Base-by-base conservation (phyloP, 2,888 invertebrate species). In the Rhogogaster chlorosoma region DNA sequence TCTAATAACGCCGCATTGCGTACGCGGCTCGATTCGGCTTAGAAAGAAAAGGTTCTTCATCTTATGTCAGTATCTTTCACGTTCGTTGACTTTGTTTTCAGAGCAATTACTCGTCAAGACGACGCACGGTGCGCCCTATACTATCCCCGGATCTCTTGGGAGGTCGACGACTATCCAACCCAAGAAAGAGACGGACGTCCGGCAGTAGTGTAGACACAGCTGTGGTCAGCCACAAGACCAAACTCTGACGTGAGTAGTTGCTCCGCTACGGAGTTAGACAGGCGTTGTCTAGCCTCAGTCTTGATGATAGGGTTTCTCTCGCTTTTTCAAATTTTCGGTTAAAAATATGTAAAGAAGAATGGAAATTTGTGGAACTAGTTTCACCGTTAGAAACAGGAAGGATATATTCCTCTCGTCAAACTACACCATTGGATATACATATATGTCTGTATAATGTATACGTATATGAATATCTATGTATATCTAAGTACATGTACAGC, bases 171-270 rank as follows among this genome's bases (percentile, higher is more conserved):
- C 49, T 53, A 32, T 83, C 53, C 42, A 38, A 42, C 29, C 61
- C 83, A 77, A 75, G 86, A 82, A 61, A 57, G 64, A 83, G 36
- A 86, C 88, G 86, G 85, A 86, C 86, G 86, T 86, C 86, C 29
- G 12, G 49, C 89, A 91, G 92, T 92, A 87, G 92, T 90, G 89
- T 87, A 90, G 89, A 89, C 89, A 88, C 89, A 89, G 91, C 88
- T 91, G 90, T 85, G 92, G 92, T 90, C 92, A 91, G 91, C 89
- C 91, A 82, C 88, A 86, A 77, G 53, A 85, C 84, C 75, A 87
- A 87, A 86, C 88, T 89, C 88, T 89, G n/a, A 53, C 53, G n/a
- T 53, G 89, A 90, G 89, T 90, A 91, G 91, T 90, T 88, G 86
- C 87, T 84, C 86, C 88, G 86, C 87, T 88, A 90, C 90, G 85